phyloP scores from a whole-genome alignment of 2,797 vertebrate species.

The Knipowitschia caucasica region DNA sequence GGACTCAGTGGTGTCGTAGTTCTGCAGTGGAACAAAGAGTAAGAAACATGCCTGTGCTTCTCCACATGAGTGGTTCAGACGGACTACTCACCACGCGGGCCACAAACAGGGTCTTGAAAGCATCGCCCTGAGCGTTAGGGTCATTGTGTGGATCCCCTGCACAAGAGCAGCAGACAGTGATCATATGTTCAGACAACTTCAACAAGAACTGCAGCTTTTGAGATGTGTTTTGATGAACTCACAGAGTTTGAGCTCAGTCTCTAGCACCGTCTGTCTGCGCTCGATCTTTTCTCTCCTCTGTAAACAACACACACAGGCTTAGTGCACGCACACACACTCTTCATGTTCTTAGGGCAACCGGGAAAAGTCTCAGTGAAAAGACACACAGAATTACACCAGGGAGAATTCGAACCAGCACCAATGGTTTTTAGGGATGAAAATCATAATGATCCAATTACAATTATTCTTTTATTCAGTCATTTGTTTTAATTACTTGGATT shows the following conservation, averaged over 20 bases:
- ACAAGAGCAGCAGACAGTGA: slow-evolving; percentile 6
- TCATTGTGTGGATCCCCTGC: slow-evolving; percentile 95
- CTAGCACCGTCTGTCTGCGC: slow-evolving; percentile 86
- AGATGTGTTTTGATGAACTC: slow-evolving; percentile 52
- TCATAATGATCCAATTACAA: too few species aligned
- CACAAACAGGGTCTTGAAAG: slow-evolving; percentile 94
- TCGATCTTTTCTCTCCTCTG: slow-evolving; percentile 95
- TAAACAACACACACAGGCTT: not conserved
- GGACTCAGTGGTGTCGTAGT: slow-evolving; percentile 94
- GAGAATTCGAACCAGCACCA: too few species aligned
- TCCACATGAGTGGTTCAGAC: not conserved
- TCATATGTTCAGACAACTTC: not conserved
- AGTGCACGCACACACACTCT: too few species aligned
- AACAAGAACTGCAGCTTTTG: too few species aligned
- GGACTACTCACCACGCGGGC: slow-evolving; percentile 86
- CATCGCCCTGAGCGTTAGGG: slow-evolving; percentile 91
- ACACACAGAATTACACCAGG: too few species aligned
- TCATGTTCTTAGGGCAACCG: too few species aligned
- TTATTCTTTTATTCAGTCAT: too few species aligned
- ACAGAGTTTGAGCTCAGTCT: slow-evolving; percentile 93
- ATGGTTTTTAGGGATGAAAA: too few species aligned
- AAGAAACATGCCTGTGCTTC: not conserved
- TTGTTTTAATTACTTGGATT: too few species aligned
- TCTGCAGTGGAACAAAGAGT: slow-evolving; percentile 64
- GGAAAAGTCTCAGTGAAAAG: too few species aligned